These are phyloP conservation scores for Sorex araneus DNA, from an alignment of 2,113 vertebrate species.

Conservation along the genomic window DNA sequence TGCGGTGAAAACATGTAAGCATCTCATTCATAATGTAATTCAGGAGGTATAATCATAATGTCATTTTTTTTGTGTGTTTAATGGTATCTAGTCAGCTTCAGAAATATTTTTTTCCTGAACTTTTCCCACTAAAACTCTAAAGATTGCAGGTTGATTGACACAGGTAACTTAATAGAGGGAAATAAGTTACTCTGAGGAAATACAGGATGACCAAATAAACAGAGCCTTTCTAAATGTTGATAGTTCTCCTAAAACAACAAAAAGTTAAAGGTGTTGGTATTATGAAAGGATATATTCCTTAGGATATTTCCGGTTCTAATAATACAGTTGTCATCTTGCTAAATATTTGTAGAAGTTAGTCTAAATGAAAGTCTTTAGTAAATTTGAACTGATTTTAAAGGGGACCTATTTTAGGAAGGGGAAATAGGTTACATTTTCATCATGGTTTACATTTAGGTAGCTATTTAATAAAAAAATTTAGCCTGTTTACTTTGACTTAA, in stretches of 20 bases:
- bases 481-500: neutral
- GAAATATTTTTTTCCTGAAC: conserved; percentile 62
- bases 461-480: neutral
- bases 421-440: conserved; percentile 12
- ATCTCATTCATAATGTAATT: conserved; percentile 91
- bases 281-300: neutral
- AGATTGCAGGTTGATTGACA: conserved; percentile 70
- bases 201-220: conserved; percentile 54
- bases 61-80: conserved; percentile 88
- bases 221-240: conserved; percentile 29
- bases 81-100: conserved; percentile 81
- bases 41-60: conserved; percentile 91
- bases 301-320: no score
- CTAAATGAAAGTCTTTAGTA: no score
- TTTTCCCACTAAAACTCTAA: conserved; percentile 72
- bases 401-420: conserved; percentile 55
- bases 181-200: conserved; percentile 67
- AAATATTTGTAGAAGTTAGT: no score
- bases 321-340: no score
- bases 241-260: conserved; percentile 22
- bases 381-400: conserved; percentile 60
- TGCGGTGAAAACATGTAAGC: conserved; percentile 93
- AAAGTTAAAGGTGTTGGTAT: neutral
- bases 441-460: conserved; percentile 13
- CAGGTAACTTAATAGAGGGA: conserved; percentile 68